Evolutionary conservation across 2,888 invertebrate species (phyloP).

Genomic region (Anorthoa munda): DNA sequence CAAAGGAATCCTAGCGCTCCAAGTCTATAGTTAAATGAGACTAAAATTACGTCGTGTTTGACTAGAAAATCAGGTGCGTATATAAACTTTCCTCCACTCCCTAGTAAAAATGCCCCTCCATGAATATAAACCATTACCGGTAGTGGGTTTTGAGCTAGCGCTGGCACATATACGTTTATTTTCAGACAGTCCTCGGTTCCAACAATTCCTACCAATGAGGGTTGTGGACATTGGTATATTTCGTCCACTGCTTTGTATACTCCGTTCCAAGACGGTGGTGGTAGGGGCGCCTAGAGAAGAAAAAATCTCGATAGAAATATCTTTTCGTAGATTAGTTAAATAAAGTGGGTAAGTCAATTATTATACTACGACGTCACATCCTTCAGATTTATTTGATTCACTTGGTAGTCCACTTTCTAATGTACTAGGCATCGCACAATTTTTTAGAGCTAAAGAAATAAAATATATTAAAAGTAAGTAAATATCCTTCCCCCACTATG

Average conservation of each 20-base stretch:
- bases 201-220: slow-evolving; percentile 72
- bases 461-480: no score
- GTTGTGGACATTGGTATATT: slow-evolving; percentile 80
- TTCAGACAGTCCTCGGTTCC: slow-evolving; percentile 86
- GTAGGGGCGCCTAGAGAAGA: slow-evolving; percentile 80
- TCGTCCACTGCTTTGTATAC: slow-evolving; percentile 82
- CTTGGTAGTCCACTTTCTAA: no score
- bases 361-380: no score
- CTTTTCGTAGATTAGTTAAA: background rate
- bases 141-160: slow-evolving; percentile 69
- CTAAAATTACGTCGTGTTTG: slow-evolving; percentile 82
- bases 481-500: no score
- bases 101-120: slow-evolving; percentile 84
- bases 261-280: slow-evolving; percentile 84
- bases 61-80: slow-evolving; percentile 84
- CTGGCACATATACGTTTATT: slow-evolving; percentile 84
- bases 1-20: slow-evolving; percentile 85
- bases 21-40: slow-evolving; percentile 86
- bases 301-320: slow-evolving; percentile 19
- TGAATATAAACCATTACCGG: slow-evolving; percentile 87
- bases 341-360: background rate
- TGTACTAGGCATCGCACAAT: no score
- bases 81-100: slow-evolving; percentile 83
- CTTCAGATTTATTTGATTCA: no score
- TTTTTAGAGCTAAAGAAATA: no score